Evolutionary conservation across 2,113 vertebrate genomes (phyloP), one percentile per base, ranked within the genome.

Genomic region (Phylloscopus whistleri): DNA sequence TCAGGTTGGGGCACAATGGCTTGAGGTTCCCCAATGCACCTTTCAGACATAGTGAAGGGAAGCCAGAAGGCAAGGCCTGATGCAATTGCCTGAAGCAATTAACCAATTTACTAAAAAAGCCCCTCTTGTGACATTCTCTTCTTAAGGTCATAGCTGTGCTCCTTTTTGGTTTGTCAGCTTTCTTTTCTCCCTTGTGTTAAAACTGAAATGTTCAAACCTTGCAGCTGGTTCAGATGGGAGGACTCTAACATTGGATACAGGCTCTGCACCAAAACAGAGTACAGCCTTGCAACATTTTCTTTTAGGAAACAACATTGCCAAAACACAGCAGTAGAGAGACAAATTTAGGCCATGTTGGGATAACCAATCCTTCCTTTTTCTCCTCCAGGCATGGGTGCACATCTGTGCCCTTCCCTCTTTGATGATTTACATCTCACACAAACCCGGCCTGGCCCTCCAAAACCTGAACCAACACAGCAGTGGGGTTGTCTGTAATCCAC

Each of bases 181-280:
- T 35, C 79, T 70, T 83, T 11, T 27, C 5, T 7, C 12, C 21
- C 27, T 23, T 41, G 19, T 78, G 37, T 64, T 68, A 56, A 74
- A 77, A 77, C 0, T 11, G 51, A 73, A 87, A 13, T 52, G 63
- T 43, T 77, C 83, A 81, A 89, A 63, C 18, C 22, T 31, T 84
- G 53, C 56, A 64, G 44, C 3, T 89, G 56, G 73, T 66, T 85
- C 46, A 70, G 66, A 66, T 27, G 23, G 74, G 43, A 85, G 22
- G 16, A 33, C 23, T 58, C 13, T 39, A 91, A 59, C 33, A 43
- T 0, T 39, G 30, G 11, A 35, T 13, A 23, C 0, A 1, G 8
- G 7, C 27, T 56, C 31, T 2, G 0, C 60, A 67, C 46, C 53
- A 52, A 72, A 87, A 59, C 53, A 37, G 1, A 0, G 2, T 2